A percentile compares a stretch with the other conserved stretches of the same genome.
These are phyloP conservation scores for Prenolepis imparis DNA, from an alignment of 2,888 invertebrate genomes.

Conservation along the genomic window DNA sequence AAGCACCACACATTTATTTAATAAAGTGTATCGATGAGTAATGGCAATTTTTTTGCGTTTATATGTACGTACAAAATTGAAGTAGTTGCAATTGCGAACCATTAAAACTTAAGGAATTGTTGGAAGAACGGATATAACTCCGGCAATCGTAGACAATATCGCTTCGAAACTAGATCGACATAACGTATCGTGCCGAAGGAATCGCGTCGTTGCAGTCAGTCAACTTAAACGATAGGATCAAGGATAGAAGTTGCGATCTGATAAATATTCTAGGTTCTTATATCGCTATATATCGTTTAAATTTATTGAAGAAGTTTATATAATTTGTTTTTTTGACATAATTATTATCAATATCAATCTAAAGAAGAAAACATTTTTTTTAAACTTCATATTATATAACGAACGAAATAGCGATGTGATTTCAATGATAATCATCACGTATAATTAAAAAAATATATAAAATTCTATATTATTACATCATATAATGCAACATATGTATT, in stretches of 20 bases:
- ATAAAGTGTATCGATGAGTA: background rate
- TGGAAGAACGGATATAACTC: conserved; percentile 32
- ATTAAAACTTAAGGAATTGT: conserved; percentile 43
- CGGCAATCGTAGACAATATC: conserved; percentile 30
- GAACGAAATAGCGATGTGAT: background rate
- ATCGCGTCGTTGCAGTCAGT: conserved; percentile 17
- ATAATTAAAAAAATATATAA: conserved; percentile 4
- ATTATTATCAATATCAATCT: background rate
- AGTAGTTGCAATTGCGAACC: background rate
- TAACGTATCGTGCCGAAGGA: conserved; percentile 19
- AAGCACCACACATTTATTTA: background rate
- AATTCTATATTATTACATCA: background rate
- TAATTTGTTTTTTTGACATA: background rate
- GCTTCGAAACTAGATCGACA: conserved; percentile 38
- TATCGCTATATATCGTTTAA: background rate
- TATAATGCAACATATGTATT: background rate
- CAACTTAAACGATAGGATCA: conserved; percentile 43
- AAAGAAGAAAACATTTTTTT: background rate
- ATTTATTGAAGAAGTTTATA: conserved; percentile 20
- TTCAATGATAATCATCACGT: background rate
- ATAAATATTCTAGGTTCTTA: conserved; percentile 13
- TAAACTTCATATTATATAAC: background rate
- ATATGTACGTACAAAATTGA: conserved; percentile 26
- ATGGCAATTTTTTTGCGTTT: conserved; percentile 25
- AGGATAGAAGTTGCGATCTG: conserved; percentile 38